These are phyloP conservation scores for Upupa epops DNA, from an alignment of 2,113 vertebrate species.

Conservation along the genomic window DNA sequence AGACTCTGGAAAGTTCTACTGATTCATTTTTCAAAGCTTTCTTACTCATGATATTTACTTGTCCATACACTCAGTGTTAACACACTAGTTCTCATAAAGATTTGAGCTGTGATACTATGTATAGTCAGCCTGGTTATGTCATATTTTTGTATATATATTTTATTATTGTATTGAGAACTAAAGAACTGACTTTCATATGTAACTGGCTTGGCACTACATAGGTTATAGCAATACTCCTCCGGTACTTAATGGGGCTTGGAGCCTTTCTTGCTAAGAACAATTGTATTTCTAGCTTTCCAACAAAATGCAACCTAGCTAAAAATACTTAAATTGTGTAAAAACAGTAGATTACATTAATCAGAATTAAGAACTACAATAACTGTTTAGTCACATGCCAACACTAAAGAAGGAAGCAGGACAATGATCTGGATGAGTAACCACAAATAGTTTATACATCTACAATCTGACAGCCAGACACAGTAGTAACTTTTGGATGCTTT, in stretches of 20 bases:
- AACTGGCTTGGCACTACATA: not conserved
- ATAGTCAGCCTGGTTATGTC: not conserved
- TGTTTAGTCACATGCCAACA: not conserved
- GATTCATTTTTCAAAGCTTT: not conserved
- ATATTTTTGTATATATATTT: not conserved
- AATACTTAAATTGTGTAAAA: not conserved
- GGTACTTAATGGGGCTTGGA: not conserved
- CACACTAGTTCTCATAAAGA: not conserved
- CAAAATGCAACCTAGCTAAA: not conserved
- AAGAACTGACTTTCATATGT: not conserved
- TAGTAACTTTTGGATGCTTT: not conserved
- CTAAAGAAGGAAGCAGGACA: not conserved
- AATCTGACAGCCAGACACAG: accelerated
- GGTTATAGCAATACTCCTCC: not conserved
- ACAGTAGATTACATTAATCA: not conserved
- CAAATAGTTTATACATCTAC: not conserved
- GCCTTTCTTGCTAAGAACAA: not conserved
- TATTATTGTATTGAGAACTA: not conserved
- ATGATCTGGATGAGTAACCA: not conserved
- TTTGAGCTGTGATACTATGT: not conserved
- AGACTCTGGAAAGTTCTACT: not conserved
- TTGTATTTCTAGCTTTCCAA: not conserved
- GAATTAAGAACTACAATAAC: not conserved
- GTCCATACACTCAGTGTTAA: not conserved
- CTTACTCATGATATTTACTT: not conserved